Evolutionary conservation across 2,888 invertebrate genomes (phyloP).

Genomic region (Mesochorus sp.): DNA sequence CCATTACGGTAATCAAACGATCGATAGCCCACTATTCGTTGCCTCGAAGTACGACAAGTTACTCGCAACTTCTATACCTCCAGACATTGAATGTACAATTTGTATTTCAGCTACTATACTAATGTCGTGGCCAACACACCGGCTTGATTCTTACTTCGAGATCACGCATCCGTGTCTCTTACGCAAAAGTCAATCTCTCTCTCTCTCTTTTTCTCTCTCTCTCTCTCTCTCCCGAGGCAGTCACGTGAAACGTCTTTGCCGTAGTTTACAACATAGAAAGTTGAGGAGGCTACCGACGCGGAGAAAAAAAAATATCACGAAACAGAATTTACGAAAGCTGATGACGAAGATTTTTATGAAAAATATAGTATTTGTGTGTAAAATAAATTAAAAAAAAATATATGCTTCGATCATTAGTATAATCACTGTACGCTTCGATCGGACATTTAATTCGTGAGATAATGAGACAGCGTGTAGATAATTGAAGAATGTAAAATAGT

Average conservation of each 20-base stretch:
- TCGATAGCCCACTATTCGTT: constrained; percentile 14
- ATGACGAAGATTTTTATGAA: neutral
- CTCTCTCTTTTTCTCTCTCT: constrained; percentile 50
- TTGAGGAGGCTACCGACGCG: constrained; percentile 43
- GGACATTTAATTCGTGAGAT: too few species aligned
- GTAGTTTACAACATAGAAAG: constrained; percentile 53
- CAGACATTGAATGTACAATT: neutral
- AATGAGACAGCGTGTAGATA: neutral
- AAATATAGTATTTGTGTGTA: constrained; percentile 1
- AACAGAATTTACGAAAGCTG: constrained; percentile 34
- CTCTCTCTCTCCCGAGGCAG: constrained; percentile 51
- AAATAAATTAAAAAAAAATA: neutral
- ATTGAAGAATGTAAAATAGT: constrained; percentile 23
- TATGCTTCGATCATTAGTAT: neutral
- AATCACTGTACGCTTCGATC: too few species aligned
- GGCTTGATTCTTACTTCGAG: constrained; percentile 52
- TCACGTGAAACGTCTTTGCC: constrained; percentile 61
- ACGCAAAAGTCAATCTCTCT: constrained; percentile 64
- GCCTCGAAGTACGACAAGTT: constrained; percentile 20
- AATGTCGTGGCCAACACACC: constrained; percentile 22
- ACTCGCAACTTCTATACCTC: too few species aligned
- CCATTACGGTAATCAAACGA: constrained; percentile 29
- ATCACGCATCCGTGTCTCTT: constrained; percentile 65
- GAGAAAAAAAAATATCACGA: constrained; percentile 9
- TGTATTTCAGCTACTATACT: constrained; percentile 1